Conservation (phyloP, 1,140 invertebrate genomes). For the Oreohelix idahoensis region DNA sequence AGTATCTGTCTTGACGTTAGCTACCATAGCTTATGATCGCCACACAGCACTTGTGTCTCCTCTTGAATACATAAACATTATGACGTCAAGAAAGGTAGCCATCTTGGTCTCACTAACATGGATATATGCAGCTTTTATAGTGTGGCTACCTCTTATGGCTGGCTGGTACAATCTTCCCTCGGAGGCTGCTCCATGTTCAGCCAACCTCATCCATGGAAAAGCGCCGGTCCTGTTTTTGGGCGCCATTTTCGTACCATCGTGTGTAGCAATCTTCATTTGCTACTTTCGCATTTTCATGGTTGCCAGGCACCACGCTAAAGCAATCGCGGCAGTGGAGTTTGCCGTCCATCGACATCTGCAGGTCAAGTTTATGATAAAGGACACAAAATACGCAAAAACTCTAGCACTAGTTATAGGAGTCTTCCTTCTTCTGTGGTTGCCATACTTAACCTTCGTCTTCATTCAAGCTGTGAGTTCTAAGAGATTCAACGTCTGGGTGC, state of each 20-base stretch:
- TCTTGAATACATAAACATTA: constrained; percentile 77
- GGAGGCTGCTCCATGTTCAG: constrained; percentile 74
- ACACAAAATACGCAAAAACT: constrained; percentile 78
- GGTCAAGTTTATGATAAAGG: constrained; percentile 52
- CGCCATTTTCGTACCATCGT: constrained; percentile 59
- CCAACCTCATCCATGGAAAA: constrained; percentile 52
- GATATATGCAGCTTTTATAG: constrained; percentile 77
- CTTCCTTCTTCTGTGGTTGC: constrained; percentile 79
- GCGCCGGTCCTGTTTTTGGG: constrained; percentile 52
- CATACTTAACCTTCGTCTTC: constrained; percentile 78
- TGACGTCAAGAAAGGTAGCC: constrained; percentile 78
- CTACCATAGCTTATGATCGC: constrained; percentile 80
- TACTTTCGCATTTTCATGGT: constrained; percentile 81
- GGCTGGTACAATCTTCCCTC: constrained; percentile 63
- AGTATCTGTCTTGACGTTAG: constrained; percentile 79
- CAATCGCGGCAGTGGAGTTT: constrained; percentile 79
- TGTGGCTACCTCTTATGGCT: constrained; percentile 76
- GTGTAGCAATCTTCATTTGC: constrained; percentile 76
- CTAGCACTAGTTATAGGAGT: constrained; percentile 79
- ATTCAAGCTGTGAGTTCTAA: constrained; percentile 76
- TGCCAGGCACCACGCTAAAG: constrained; percentile 79
- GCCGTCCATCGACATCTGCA: constrained; percentile 74
- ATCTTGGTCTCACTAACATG: constrained; percentile 78
- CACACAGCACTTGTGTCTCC: constrained; percentile 80
- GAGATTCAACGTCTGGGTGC: constrained; percentile 75